Evolutionary conservation across 53 echinoderm and acorn worm genomes (phyloP).

Genomic region (Actinopyga echinites): DNA sequence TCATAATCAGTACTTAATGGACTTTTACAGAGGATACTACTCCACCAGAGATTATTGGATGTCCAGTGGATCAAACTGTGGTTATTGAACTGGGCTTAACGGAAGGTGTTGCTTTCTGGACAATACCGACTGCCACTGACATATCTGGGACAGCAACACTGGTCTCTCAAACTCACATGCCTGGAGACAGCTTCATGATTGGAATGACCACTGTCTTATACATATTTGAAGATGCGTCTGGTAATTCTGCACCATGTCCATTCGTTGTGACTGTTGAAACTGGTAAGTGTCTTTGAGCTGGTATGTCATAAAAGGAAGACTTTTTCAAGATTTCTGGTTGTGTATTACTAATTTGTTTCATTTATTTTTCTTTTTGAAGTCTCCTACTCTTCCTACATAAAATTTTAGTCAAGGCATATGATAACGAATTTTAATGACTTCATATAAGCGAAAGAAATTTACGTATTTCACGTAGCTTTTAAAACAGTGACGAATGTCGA

Average conservation of each 20-base stretch:
- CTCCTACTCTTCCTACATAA: too few species aligned
- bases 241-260: conserved; percentile 53
- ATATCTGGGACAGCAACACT: conserved; percentile 57
- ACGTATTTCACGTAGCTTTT: too few species aligned
- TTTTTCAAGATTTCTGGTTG: too few species aligned
- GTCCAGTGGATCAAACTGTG: background rate
- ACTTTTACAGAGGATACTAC: conserved; percentile 38
- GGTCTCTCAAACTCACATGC: conserved; percentile 35
- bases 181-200: conserved; percentile 63
- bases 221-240: conserved; percentile 48
- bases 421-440: too few species aligned
- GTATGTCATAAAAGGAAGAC: too few species aligned
- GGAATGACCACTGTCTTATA: conserved; percentile 56
- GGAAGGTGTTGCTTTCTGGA: conserved; percentile 33
- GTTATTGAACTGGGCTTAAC: conserved; percentile 27
- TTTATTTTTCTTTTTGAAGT: too few species aligned
- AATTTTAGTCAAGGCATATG: too few species aligned
- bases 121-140: conserved; percentile 62
- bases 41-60: conserved; percentile 5
- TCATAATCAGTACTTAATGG: background rate
- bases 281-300: conserved; percentile 22
- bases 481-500: too few species aligned
- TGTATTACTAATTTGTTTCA: too few species aligned
- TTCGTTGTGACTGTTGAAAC: conserved; percentile 57
- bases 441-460: too few species aligned